A percentile compares a stretch with the other conserved stretches of the same genome.
Evolutionary conservation across 2,113 vertebrate genomes (phyloP).

Genomic region (Genyomyrus donnyi): DNA sequence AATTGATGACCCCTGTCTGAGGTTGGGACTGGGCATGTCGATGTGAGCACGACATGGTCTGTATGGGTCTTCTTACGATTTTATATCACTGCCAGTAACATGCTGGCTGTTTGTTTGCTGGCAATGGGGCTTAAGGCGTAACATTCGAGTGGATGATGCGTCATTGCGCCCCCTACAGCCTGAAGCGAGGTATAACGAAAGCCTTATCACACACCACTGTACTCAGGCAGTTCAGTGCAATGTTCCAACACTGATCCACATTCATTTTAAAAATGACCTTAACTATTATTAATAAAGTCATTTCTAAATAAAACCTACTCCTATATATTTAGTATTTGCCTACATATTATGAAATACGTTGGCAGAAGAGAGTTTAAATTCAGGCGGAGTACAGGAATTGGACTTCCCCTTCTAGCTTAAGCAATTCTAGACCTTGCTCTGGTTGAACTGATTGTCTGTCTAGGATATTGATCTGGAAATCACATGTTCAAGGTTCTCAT

Average conservation of each 20-base stretch:
- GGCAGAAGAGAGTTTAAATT: not conserved
- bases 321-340: not conserved
- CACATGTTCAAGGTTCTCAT: not conserved
- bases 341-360: not conserved
- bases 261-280: not conserved
- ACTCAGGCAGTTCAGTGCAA: not conserved
- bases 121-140: not conserved
- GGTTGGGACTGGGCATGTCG: not conserved
- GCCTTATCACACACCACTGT: not conserved
- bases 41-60: not conserved
- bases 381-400: not conserved
- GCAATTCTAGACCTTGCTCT: not conserved
- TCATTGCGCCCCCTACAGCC: not conserved
- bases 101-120: not conserved
- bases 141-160: not conserved
- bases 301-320: not conserved
- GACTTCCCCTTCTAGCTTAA: not conserved
- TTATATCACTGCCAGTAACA: not conserved
- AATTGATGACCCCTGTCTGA: not conserved
- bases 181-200: not conserved
- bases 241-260: not conserved
- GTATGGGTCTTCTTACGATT: not conserved
- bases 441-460: slow-evolving; percentile 16
- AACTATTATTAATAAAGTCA: not conserved
- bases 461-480: slow-evolving; percentile 12